Evolutionary conservation across 2,888 invertebrate genomes (phyloP).

Genomic region (Galerucella calmariensis): DNA sequence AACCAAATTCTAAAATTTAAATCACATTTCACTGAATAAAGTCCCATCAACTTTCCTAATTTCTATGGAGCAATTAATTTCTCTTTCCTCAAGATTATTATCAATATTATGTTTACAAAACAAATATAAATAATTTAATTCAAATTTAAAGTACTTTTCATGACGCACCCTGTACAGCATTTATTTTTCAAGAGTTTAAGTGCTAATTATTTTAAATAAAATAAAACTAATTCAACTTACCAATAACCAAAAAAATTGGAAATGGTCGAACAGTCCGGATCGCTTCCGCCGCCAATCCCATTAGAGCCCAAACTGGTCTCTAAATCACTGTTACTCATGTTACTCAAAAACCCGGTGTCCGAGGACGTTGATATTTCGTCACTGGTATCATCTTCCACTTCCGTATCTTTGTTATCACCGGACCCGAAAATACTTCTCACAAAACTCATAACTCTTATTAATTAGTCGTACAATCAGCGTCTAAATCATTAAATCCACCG

Average conservation of each 20-base stretch:
- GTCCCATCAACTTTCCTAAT: no score
- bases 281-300: slow-evolving; percentile 35
- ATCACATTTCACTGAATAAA: no score
- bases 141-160: no score
- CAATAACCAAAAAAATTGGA: slow-evolving; percentile 65
- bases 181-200: no score
- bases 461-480: slow-evolving; percentile 39
- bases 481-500: slow-evolving; percentile 23
- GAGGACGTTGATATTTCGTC: slow-evolving; percentile 59
- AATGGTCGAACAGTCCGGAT: slow-evolving; percentile 63
- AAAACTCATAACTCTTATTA: slow-evolving; percentile 59
- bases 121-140: no score
- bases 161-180: no score
- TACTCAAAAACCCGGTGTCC: slow-evolving; percentile 61
- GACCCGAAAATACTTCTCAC: slow-evolving; percentile 61
- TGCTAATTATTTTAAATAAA: no score
- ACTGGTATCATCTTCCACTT: slow-evolving; percentile 57
- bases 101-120: no score
- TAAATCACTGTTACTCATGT: slow-evolving; percentile 59
- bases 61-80: no score
- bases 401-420: slow-evolving; percentile 53
- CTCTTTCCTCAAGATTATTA: no score
- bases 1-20: no score
- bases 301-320: slow-evolving; percentile 50
- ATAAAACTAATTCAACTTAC: slow-evolving; percentile 47